Base-by-base conservation (phyloP, 2,888 invertebrate species). In the Brachypalpus laphriformis region DNA sequence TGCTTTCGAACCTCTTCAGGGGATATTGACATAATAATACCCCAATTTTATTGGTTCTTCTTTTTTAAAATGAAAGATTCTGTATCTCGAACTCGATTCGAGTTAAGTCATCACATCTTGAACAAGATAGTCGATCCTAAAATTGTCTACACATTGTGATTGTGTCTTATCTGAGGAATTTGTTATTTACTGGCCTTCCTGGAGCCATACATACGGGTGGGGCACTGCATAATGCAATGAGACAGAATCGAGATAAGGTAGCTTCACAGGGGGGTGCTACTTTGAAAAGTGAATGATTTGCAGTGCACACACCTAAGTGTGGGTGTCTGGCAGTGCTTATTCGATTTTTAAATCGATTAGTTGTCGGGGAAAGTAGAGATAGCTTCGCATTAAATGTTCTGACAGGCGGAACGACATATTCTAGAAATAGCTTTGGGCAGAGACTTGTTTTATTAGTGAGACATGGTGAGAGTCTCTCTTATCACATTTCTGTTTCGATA, bases 51-150 rank as follows among this genome's bases (percentile, higher is more conserved):
- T 74, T 78, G 74, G 25, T 40, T 47, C 70, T 72, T 18, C 16
- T 49, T 42, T 56, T 31, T 51, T 74, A 56, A 66, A 65, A 66
- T 45, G 37, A 45, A 57, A 37, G 47, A 20, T 7, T 11, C n/a
- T 25, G 14, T 6, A 25, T 25, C 16, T 68, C 61, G 66, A 25
- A 63, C 25, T 18, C 25, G 25, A 25, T 71, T 63, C 37, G 56
- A 80, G 74, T 83, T 70, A 80, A 75, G 80, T 80, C 78, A 81
- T 85, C 80, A 71, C 81, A 76, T 65, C 47, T 75, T 61, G 45
- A 81, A 71, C 71, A 61, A 71, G 75, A 81, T 81, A 81, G 81
- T 85, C 75, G 85, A 85, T 85, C 51, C 68, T 81, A 47, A 56
- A 81, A 85, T 70, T 74, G 83, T 74, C 68, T 72, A 71, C 77